phyloP scores from a whole-genome alignment of 2,113 vertebrate genomes.

The Cheirogaleus medius region DNA sequence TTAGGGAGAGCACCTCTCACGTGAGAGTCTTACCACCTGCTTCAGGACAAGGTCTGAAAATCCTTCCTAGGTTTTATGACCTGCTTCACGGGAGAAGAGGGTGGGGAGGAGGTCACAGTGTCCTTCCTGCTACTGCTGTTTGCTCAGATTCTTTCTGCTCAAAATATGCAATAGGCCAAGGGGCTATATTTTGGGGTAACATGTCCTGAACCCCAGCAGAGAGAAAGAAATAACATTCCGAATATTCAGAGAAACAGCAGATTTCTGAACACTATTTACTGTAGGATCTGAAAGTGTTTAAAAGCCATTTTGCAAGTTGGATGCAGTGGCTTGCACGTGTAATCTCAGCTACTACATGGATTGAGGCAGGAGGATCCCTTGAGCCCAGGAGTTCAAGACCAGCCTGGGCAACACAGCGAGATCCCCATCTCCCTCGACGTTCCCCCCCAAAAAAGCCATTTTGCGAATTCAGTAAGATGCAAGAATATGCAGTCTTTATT shows the following conservation, averaged over 20 bases:
- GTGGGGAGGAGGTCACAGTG: not conserved
- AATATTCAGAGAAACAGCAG: not conserved
- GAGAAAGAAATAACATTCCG: not conserved
- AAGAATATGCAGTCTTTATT: not conserved
- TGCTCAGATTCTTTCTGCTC: not conserved
- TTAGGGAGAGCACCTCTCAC: not conserved
- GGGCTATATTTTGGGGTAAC: not conserved
- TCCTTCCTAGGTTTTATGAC: not conserved
- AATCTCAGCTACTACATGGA: no score
- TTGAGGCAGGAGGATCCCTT: no score
- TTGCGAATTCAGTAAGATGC: not conserved
- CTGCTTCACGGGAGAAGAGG: not conserved
- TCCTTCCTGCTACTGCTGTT: not conserved
- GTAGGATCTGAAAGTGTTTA: not conserved
- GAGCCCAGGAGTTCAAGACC: no score
- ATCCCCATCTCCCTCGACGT: no score
- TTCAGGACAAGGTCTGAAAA: not conserved
- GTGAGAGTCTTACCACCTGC: not conserved
- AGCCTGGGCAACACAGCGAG: no score
- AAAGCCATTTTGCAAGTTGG: slow-evolving; percentile 3
- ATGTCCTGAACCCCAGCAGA: not conserved
- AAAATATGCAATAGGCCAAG: not conserved
- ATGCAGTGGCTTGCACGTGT: no score
- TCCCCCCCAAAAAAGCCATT: not conserved
- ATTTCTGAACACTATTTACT: not conserved